Percentiles rank a stretch among this genome's conserved stretches.
phyloP scores from a whole-genome alignment of 2,888 invertebrate genomes.

The Plusia festucae region DNA sequence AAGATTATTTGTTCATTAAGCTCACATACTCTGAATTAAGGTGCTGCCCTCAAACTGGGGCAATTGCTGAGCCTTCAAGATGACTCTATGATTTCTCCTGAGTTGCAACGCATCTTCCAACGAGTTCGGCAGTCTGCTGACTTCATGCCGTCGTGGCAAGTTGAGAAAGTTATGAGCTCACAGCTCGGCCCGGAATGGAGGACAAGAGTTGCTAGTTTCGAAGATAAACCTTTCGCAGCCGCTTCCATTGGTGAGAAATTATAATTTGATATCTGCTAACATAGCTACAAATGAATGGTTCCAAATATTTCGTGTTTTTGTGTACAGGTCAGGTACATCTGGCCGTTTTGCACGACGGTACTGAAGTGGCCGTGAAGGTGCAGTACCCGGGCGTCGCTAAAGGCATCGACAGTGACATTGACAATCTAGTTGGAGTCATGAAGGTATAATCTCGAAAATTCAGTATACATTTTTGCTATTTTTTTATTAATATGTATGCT shows the following conservation, averaged over 20 bases:
- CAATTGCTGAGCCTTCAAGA: conserved; percentile 99
- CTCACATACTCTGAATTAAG: conserved; percentile 74
- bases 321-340: conserved; percentile 94
- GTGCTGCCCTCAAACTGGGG: conserved; percentile 99
- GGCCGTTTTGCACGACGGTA: conserved; percentile 92
- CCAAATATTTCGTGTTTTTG: conserved; percentile 2
- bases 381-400: conserved; percentile 99
- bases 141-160: conserved; percentile 99
- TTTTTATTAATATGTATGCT: no score
- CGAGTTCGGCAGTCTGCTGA: conserved; percentile 99
- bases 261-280: background rate
- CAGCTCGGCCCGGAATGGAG: conserved; percentile 97
- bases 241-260: conserved; percentile 95
- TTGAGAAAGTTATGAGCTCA: conserved; percentile 94
- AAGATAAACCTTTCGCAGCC: conserved; percentile 98
- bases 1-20: conserved; percentile 1
- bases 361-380: conserved; percentile 98
- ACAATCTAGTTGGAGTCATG: conserved; percentile 97
- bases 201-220: conserved; percentile 92
- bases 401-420: conserved; percentile 99
- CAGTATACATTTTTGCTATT: background rate
- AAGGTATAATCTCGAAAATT: conserved; percentile 82
- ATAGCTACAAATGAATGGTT: no score
- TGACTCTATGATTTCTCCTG: conserved; percentile 96
- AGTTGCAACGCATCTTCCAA: conserved; percentile 97